Conservation (phyloP, 2,888 invertebrate genomes). For the Cryptocephalus moraei region DNA sequence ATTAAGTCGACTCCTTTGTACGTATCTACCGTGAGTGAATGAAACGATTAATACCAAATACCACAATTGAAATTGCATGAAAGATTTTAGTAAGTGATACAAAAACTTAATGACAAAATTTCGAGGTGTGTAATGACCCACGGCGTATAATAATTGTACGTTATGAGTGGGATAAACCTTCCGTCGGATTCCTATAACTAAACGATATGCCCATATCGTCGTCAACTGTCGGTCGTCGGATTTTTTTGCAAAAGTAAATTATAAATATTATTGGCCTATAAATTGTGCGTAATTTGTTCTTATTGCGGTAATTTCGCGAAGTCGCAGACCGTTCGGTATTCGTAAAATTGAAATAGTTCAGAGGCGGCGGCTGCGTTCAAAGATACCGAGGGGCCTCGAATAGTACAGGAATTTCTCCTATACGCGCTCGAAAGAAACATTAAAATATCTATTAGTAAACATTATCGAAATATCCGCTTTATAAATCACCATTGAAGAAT, state of each 20-base stretch:
- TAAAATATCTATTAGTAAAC: no score
- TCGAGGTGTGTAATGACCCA: no score
- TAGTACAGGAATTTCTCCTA: neutral
- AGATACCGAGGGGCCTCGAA: conserved; percentile 1
- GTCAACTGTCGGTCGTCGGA: neutral
- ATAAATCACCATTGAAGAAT: no score
- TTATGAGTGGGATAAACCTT: conserved; percentile 15
- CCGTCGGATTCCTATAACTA: conserved; percentile 10
- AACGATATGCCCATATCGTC: conserved; percentile 8
- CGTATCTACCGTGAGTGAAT: no score
- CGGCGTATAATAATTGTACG: conserved; percentile 19
- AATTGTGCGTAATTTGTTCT: conserved; percentile 34
- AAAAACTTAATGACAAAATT: no score
- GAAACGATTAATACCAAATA: no score
- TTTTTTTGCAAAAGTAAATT: conserved; percentile 20
- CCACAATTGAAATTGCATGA: no score
- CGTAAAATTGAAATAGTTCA: conserved; percentile 34
- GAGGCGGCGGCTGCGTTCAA: conserved; percentile 22
- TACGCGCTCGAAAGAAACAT: no score
- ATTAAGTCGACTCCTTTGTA: no score
- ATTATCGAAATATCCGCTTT: no score
- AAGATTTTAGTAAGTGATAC: no score
- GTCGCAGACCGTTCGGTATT: conserved; percentile 29
- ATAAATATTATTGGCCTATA: conserved; percentile 35
- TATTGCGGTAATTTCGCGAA: conserved; percentile 31